Conservation (phyloP, 2,888 invertebrate species). For the Graphium colonna region DNA sequence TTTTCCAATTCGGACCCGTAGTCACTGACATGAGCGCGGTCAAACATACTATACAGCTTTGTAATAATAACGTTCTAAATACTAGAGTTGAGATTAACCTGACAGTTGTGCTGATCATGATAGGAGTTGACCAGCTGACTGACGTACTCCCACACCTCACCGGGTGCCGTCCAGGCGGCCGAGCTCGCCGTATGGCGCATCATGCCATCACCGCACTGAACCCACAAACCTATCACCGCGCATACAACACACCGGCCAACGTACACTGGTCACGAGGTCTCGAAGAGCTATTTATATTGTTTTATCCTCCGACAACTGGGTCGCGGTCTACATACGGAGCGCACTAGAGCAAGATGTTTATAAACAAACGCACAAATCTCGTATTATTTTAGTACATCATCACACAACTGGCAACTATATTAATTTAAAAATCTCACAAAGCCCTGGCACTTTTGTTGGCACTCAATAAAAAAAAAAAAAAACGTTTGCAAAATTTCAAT, state of each 20-base stretch:
- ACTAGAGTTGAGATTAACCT: no score
- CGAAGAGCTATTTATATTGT: conserved; percentile 78
- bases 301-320: conserved; percentile 79
- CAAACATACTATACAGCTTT: no score
- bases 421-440: no score
- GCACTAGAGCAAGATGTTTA: conserved; percentile 55
- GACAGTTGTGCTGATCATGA: conserved; percentile 75
- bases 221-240: conserved; percentile 37
- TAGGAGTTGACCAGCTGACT: conserved; percentile 83
- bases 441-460: no score
- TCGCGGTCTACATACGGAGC: conserved; percentile 71
- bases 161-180: conserved; percentile 76
- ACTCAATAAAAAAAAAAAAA: no score
- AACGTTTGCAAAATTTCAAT: no score
- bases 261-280: conserved; percentile 54
- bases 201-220: conserved; percentile 71
- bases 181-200: conserved; percentile 72
- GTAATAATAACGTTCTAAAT: no score
- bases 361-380: conserved; percentile 41
- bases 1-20: no score
- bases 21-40: no score
- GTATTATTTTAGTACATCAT: no score
- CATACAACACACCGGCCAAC: conserved; percentile 37
- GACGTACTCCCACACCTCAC: conserved; percentile 84
- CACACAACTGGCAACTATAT: no score